Evolutionary conservation across 2,113 vertebrate genomes (phyloP), one percentile per base, ranked within the genome.

Genomic region (Fukomys damarensis): DNA sequence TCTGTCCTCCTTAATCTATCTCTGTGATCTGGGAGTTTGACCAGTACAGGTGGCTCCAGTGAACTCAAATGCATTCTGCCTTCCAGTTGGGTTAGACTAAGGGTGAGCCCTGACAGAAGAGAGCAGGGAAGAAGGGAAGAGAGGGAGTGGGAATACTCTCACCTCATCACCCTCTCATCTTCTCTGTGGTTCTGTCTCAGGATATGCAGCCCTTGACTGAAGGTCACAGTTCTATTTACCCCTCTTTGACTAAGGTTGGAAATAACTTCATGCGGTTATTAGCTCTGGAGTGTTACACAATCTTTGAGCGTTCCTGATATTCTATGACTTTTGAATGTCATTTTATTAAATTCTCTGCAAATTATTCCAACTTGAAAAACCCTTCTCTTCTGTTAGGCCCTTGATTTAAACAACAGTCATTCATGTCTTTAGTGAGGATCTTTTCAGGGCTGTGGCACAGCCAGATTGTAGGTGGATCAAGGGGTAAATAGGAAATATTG

Each of bases 261-360:
- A 79, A 77, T 79, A 92, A 24, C 17, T 70, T 52, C 43, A 38
- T 38, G 28, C 5, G 54, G 43, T 87, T 56, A 65, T 54, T 24
- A 86, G 61, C 43, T 84, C n/a, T 89, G 38, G 43, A n/a, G 58
- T 38, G 70, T 30, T 63, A 9, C 20, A 20, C 35, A 26, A 26
- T 85, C 17, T 52, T 82, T 38, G 16, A 81, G 13, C 7, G 26
- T 81, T 85, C 41, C 30, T 49, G 38, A 3, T 43, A 28, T 0
- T 82, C n/a, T 10, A n/a, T 43, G 66, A 7, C 3, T 17, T 61
- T 86, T n/a, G 58, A 66, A 77, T 5, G 32, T 84, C 41, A 68
- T 30, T 96, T 68, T 77, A 26, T 61, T 84, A 52, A 19, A 76
- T 82, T 76, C 16, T 96, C n/a, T 35, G 86, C 52, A 89, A 28